phyloP scores from a whole-genome alignment of 2,113 vertebrate species.

The Osmerus eperlanus region DNA sequence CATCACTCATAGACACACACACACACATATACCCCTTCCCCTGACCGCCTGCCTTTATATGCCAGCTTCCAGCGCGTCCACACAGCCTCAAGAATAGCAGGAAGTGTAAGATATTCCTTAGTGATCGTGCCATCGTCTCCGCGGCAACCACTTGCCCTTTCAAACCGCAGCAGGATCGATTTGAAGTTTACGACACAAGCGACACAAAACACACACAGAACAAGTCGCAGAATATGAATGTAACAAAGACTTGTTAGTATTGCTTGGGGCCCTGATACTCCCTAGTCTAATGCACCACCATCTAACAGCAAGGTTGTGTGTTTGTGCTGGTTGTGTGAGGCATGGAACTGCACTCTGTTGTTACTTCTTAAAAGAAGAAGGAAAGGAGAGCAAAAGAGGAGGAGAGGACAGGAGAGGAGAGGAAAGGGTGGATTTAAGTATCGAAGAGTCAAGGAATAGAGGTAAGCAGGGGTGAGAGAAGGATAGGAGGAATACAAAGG shows the following conservation, averaged over 20 bases:
- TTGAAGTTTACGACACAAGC: conserved; percentile 25
- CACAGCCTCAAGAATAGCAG: conserved; percentile 18
- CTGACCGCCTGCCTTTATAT: background rate
- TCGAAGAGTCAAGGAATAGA: too few relatives aligned
- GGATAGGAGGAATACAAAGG: background rate
- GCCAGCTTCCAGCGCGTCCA: conserved; percentile 20
- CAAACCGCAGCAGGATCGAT: conserved; percentile 30
- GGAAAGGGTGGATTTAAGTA: too few relatives aligned
- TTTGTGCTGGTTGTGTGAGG: conserved; percentile 57
- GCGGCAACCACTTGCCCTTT: conserved; percentile 11
- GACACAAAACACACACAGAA: too few relatives aligned
- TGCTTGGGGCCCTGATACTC: conserved; percentile 54
- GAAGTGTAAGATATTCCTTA: conserved; percentile 14
- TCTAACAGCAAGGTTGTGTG: conserved; percentile 54
- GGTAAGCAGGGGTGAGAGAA: too few relatives aligned
- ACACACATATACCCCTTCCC: conserved; percentile 1
- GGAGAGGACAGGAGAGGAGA: background rate
- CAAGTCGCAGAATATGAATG: too few relatives aligned
- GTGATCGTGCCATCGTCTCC: conserved; percentile 9
- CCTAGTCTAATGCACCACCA: conserved; percentile 49
- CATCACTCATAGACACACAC: conserved; percentile 1
- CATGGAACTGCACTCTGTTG: conserved; percentile 36
- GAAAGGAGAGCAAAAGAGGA: background rate
- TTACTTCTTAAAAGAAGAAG: background rate
- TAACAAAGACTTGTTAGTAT: conserved; percentile 12